phyloP scores from a whole-genome alignment of 2,888 invertebrate species.

The Pollenia amentaria region DNA sequence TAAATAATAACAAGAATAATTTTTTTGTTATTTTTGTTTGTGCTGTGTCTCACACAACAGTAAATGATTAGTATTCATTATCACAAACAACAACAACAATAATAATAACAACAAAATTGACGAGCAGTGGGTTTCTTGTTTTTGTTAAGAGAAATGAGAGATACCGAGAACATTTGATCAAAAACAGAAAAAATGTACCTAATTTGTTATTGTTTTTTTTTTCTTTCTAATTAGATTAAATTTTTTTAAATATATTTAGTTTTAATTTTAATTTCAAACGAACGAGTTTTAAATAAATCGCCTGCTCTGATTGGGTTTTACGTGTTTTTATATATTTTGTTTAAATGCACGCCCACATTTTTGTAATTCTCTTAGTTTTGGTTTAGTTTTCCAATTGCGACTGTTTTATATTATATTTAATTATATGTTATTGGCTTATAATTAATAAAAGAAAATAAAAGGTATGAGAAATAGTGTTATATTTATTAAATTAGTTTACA shows the following conservation, averaged over 20 bases:
- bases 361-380: slow-evolving; percentile 15
- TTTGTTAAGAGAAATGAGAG: neutral
- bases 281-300: slow-evolving; percentile 63
- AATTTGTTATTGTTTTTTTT: slow-evolving; percentile 24
- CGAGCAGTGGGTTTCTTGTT: slow-evolving; percentile 17
- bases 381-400: slow-evolving; percentile 12
- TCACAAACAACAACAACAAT: slow-evolving; percentile 26
- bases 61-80: slow-evolving; percentile 32
- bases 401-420: neutral
- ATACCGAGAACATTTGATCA: neutral
- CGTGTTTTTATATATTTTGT: slow-evolving; percentile 24
- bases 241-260: slow-evolving; percentile 60
- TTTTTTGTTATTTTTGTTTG: neutral
- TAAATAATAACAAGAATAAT: too few species aligned
- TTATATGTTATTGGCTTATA: slow-evolving; percentile 15
- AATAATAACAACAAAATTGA: neutral
- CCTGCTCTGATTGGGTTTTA: slow-evolving; percentile 66
- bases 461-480: slow-evolving; percentile 21
- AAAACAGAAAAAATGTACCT: slow-evolving; percentile 9
- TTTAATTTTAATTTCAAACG: slow-evolving; percentile 70
- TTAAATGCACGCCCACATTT: slow-evolving; percentile 64
- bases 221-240: slow-evolving; percentile 18
- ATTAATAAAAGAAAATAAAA: slow-evolving; percentile 13
- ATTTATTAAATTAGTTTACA: neutral
- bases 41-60: slow-evolving; percentile 1